Conservation (phyloP, 2,888 invertebrate genomes). For the Euproctis similis region DNA sequence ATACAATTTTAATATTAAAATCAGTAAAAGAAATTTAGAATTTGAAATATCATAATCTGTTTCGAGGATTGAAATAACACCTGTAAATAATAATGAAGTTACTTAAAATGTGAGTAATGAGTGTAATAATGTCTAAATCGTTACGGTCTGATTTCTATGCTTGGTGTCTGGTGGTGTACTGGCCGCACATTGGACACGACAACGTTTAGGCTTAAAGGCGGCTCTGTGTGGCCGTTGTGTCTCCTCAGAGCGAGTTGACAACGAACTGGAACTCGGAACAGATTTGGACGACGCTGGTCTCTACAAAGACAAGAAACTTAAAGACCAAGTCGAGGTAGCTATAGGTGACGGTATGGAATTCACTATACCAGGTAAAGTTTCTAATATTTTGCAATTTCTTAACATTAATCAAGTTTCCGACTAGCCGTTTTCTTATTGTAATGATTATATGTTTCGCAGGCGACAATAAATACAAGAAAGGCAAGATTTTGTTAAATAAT, state of each 20-base stretch:
- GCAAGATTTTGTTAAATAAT: constrained; percentile 87
- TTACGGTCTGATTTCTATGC: constrained; percentile 72
- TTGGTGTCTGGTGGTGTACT: constrained; percentile 52
- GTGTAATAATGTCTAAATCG: constrained; percentile 13
- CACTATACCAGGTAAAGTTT: constrained; percentile 85
- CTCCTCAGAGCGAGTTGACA: constrained; percentile 80
- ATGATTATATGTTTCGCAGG: constrained; percentile 65
- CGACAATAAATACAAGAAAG: constrained; percentile 89
- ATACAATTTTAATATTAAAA: too few relatives aligned
- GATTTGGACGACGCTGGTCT: constrained; percentile 88
- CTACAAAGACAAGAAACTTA: constrained; percentile 90
- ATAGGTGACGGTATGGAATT: constrained; percentile 96
- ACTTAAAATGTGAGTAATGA: constrained; percentile 2
- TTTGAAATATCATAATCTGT: too few relatives aligned
- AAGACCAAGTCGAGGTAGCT: constrained; percentile 92
- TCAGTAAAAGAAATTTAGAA: too few relatives aligned
- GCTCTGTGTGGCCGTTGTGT: constrained; percentile 79
- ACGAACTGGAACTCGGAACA: constrained; percentile 78
- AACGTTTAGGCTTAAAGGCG: constrained; percentile 72
- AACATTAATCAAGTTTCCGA: background rate
- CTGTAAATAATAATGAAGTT: background rate
- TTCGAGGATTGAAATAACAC: constrained; percentile 14
- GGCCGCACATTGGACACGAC: constrained; percentile 46
- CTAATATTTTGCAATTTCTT: constrained; percentile 1
- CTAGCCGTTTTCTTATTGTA: background rate